Evolutionary conservation across 2,797 vertebrate species (phyloP), one percentile per base, ranked within the genome.

Genomic region (Xenentodon cancila): DNA sequence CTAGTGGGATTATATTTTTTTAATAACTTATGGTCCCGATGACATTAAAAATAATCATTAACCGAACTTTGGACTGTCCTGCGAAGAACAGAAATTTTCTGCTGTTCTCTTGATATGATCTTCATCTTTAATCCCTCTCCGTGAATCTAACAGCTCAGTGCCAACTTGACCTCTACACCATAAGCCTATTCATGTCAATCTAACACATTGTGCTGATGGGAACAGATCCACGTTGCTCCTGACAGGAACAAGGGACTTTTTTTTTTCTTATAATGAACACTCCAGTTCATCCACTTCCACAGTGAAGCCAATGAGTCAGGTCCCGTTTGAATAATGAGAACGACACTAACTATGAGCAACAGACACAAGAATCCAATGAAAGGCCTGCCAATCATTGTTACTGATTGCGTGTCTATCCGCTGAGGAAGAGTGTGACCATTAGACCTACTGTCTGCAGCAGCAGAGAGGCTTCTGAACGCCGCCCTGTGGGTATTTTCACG

Each of bases 151-250:
- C 73, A 70, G 79, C 78, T 77, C 81, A 49, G 73, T 46, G 71
- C 77, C 83, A 88, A 85, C 87, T 90, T 90, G 89, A 91, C 89
- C 89, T 87, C 83, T 37, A 69, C 84, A 85, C 84, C 84, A 79
- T 90, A 82, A 88, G 84, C 83, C 83, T 80, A 84, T 89, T 89
- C 84, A 85, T 87, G 90, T 85, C 86, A 85, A 84, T 85, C 85
- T 85, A 84, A 87, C 85, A 87, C 81, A 32, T 77, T 16, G 69
- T n/a, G 75, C 75, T 87, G 86, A 84, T 84, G 84, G 82, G 84
- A 88, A 82, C 79, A 81, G 79, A 84, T 90, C 88, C 89, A 89
- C 88, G 88, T 81, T 82, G 81, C 80, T 84, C 77, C 74, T 78
- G 87, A 85, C 86, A 81, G 80, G 79, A 86, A 89, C 80, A 86